These are phyloP conservation scores for Hippocampus abdominalis DNA, from an alignment of 2,113 vertebrate genomes.

Conservation along the genomic window DNA sequence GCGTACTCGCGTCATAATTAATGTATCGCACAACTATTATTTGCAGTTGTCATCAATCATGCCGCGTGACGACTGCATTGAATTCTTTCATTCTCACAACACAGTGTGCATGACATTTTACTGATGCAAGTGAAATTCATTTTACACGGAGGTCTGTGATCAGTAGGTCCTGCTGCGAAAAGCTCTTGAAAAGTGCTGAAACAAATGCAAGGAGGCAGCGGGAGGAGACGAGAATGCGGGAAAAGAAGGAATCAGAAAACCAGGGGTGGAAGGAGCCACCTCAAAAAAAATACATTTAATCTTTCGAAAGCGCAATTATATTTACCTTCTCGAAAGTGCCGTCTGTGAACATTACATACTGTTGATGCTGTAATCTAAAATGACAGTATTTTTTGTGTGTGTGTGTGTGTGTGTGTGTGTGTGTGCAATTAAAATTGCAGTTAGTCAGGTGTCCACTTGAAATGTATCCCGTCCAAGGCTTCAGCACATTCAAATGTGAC, in stretches of 20 bases:
- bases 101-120: slow-evolving; percentile 52
- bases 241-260: slow-evolving; percentile 21
- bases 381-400: slow-evolving; percentile 5
- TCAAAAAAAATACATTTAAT: slow-evolving; percentile 4
- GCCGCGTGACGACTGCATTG: slow-evolving; percentile 30
- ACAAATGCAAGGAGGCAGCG: slow-evolving; percentile 36
- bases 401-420: too few species aligned
- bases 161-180: slow-evolving; percentile 52
- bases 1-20: slow-evolving; percentile 1
- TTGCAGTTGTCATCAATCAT: slow-evolving; percentile 27
- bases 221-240: slow-evolving; percentile 16
- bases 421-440: slow-evolving; percentile 23
- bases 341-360: background rate
- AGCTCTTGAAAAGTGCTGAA: slow-evolving; percentile 50
- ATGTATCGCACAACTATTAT: slow-evolving; percentile 22
- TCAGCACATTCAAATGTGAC: slow-evolving; percentile 46
- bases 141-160: slow-evolving; percentile 51
- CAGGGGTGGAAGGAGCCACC: slow-evolving; percentile 18
- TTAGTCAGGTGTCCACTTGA: slow-evolving; percentile 4
- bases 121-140: slow-evolving; percentile 65
- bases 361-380: background rate
- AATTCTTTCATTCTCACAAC: slow-evolving; percentile 40
- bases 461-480: slow-evolving; percentile 35
- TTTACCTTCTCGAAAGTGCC: background rate
- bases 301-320: slow-evolving; percentile 7